Evolutionary conservation across 35 echinoderm and acorn worm species (phyloP), one percentile per base, ranked within the genome.

Genomic region (Hemicentrotus pulcherrimus): DNA sequence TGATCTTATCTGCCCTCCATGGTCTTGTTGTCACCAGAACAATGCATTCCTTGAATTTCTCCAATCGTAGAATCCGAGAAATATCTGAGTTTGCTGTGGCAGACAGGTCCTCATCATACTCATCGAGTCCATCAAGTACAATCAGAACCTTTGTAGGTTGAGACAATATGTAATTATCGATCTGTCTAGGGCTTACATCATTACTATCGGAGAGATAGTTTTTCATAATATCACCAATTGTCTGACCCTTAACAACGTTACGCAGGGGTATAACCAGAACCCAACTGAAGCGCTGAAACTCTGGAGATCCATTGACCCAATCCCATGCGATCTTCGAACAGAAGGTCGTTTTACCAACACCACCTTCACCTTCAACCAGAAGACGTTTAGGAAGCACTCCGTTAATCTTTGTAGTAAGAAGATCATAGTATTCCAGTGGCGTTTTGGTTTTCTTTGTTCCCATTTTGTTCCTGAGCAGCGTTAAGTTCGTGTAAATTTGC

Each of bases 21-120:
- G 87, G 87, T 89, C 87, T 32, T 89, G 87, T 89, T 41, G 87
- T 89, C 32, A 89, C 87, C 13, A 89, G 32, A 18, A 89, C 87
- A 0, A 22, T 89, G 87, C 87, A 32, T 24, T 46, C 0, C 87
- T 89, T 89, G 32, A 89, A 12, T 41, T 22, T 32, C 10, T 89
- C 11, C 32, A 22, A 89, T 12, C 87, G 32, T 22, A 89, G 87
- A 41, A 89, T 89, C 3, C 4, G 87, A 46, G 46, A 32, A 24
- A 89, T 41, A 46, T 13, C 16, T 89, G 32, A 41, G 2, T 18
- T 89, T 2, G 22, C 46, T 22, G 0, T 18, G 18, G 10, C 22
- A 14, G 32, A 89, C 2, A 89, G 87, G 87, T 89, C 87, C 22
- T 22, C 86, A 13, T 86, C 86, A 33, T 31, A 86, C 32, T 86